These are phyloP conservation scores for Camelus dromedarius DNA, from an alignment of 2,113 vertebrate genomes.

Conservation along the genomic window DNA sequence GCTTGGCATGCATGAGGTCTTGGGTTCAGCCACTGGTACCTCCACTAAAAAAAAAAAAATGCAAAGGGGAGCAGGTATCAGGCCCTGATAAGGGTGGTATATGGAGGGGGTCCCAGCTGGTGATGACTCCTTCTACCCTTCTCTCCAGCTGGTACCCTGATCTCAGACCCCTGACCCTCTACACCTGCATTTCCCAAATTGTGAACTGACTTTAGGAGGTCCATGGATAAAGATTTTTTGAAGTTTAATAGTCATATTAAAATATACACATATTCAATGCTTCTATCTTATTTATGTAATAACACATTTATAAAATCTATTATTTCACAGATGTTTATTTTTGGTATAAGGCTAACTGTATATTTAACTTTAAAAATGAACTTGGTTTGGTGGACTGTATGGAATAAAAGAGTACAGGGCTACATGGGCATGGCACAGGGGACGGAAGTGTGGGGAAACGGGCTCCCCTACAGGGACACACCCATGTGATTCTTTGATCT, in stretches of 20 bases:
- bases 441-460: neutral
- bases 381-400: neutral
- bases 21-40: too few species aligned
- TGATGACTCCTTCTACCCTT: too few species aligned
- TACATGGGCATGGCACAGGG: neutral
- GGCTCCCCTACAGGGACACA: neutral
- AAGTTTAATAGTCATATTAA: neutral
- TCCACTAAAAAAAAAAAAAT: too few species aligned
- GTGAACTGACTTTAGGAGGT: neutral
- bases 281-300: neutral
- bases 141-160: neutral
- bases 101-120: neutral
- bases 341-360: neutral
- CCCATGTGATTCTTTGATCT: neutral
- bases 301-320: neutral
- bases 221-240: neutral
- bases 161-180: neutral
- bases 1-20: too few species aligned
- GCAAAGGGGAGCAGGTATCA: neutral
- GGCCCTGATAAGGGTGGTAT: rapidly evolving
- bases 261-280: neutral
- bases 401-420: neutral
- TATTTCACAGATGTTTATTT: conserved; percentile 34
- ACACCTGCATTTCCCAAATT: neutral
- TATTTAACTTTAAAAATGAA: conserved; percentile 13